Evolutionary conservation across 2,113 vertebrate genomes (phyloP), one percentile per base, ranked within the genome.

Genomic region (Bagarius yarrelli): DNA sequence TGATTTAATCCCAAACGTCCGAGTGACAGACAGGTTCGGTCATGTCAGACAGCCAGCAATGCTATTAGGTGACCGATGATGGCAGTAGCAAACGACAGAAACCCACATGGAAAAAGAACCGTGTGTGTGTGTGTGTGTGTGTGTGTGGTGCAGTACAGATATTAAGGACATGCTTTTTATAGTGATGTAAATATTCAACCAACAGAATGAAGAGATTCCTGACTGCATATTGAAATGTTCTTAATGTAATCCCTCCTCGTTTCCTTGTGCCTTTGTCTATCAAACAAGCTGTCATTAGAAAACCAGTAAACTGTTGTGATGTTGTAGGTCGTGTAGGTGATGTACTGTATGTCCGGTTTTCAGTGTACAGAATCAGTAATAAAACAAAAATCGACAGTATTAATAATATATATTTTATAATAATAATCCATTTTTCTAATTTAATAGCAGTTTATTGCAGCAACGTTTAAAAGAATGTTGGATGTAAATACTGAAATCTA

Each of bases 401-500:
- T n/a, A n/a, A n/a, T n/a, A n/a, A n/a, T n/a, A n/a, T n/a, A n/a
- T n/a, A n/a, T n/a, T n/a, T n/a, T n/a, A n/a, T n/a, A n/a, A n/a
- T n/a, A n/a, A n/a, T n/a, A n/a, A n/a, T n/a, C n/a, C n/a, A n/a
- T n/a, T n/a, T n/a, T n/a, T n/a, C n/a, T n/a, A 30, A 21, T 30
- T 32, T 32, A 21, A 50, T 47, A 59, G 21, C 55, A 70, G 30
- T 70, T 67, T 15, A 70, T 25, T 34, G 55, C 19, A 32, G 55
- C 40, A 50, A n/a, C 25, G 5, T 59, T 32, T 59, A 44, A 36
- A 71, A 59, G 25, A 9, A 56, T 40, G 56, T 19, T 63, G 40
- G 23, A 55, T 74, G 4, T 64, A 47, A 21, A 74, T n/a, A 66
- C 50, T 16, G 8, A 81, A 64, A 64, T 81, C 27, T 40, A 18